These are phyloP conservation scores for Phylloscopus collybita DNA, from an alignment of 2,797 vertebrate species.

Conservation along the genomic window DNA sequence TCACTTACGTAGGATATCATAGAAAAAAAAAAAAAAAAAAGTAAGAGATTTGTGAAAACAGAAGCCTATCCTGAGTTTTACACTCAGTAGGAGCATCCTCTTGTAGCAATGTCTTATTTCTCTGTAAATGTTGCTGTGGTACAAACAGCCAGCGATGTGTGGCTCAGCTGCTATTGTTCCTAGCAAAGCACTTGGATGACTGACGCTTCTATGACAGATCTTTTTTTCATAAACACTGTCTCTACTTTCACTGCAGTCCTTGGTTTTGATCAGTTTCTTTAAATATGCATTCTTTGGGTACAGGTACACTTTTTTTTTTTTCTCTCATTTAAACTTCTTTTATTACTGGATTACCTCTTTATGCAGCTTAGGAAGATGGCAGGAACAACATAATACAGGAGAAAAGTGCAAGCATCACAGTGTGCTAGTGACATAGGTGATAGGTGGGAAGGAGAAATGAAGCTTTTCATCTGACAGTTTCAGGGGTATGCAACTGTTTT, in stretches of 20 bases:
- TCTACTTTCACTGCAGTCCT: background rate
- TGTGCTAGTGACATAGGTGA: background rate
- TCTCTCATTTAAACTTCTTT: background rate
- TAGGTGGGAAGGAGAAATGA: background rate
- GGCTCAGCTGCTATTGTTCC: background rate
- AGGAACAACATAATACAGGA: background rate
- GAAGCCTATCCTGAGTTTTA: background rate
- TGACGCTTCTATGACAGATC: background rate
- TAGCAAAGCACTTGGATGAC: background rate
- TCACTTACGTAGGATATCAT: background rate
- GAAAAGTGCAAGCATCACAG: background rate
- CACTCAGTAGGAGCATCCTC: background rate
- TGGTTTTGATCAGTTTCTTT: background rate
- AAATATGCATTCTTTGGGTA: background rate
- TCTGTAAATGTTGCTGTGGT: background rate
- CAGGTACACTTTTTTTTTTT: fast-evolving
- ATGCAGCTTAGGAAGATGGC: background rate
- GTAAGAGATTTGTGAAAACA: background rate
- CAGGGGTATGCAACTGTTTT: background rate
- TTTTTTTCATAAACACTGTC: background rate
- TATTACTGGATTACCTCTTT: background rate
- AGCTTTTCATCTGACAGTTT: background rate
- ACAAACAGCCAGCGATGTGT: background rate
- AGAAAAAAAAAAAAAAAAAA: background rate
- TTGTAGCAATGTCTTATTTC: background rate